A percentile compares a stretch with the other conserved stretches of the same genome.
phyloP scores from a whole-genome alignment of 35 echinoderm and acorn worm genomes.

The Eucidaris tribuloides region DNA sequence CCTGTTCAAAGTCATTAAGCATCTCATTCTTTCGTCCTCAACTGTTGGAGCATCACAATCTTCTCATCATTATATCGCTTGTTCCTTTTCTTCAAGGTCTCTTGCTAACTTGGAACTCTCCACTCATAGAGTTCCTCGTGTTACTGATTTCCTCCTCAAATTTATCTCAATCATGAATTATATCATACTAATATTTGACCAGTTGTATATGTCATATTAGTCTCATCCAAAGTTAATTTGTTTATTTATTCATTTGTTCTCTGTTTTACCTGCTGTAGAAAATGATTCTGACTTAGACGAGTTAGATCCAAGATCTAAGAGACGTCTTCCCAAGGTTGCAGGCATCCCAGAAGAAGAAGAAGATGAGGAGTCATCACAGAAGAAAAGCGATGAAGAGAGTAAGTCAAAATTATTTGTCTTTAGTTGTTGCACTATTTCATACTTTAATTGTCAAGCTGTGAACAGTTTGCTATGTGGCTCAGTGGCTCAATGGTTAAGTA shows the following conservation, averaged over 20 bases:
- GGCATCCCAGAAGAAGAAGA: conserved; percentile 84
- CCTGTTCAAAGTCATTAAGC: conserved; percentile 4
- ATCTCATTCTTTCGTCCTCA: conserved; percentile 44
- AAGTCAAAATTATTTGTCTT: conserved; percentile 39
- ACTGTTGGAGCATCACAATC: conserved; percentile 9
- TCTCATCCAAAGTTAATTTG: too few species aligned
- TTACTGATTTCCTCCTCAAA: conserved; percentile 46
- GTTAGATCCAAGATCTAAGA: conserved; percentile 45
- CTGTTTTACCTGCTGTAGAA: conserved; percentile 28
- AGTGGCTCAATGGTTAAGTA: too few species aligned
- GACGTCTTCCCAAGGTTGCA: conserved; percentile 34
- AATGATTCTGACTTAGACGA: conserved; percentile 96
- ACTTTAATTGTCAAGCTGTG: too few species aligned
- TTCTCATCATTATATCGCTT: conserved; percentile 34
- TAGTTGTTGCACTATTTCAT: too few species aligned
- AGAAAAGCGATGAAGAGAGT: conserved; percentile 85
- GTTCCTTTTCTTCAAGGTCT: conserved; percentile 62
- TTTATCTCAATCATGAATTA: conserved; percentile 43
- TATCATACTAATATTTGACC: too few species aligned
- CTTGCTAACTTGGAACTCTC: conserved; percentile 45
- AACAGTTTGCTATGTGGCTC: too few species aligned
- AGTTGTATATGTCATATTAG: too few species aligned
- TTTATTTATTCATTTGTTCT: too few species aligned
- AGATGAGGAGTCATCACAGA: conserved; percentile 40
- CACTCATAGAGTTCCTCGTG: too few species aligned